Percentiles rank a stretch among this genome's conserved stretches.
phyloP scores from a whole-genome alignment of 2,888 invertebrate genomes.

The Therioaphis trifolii region DNA sequence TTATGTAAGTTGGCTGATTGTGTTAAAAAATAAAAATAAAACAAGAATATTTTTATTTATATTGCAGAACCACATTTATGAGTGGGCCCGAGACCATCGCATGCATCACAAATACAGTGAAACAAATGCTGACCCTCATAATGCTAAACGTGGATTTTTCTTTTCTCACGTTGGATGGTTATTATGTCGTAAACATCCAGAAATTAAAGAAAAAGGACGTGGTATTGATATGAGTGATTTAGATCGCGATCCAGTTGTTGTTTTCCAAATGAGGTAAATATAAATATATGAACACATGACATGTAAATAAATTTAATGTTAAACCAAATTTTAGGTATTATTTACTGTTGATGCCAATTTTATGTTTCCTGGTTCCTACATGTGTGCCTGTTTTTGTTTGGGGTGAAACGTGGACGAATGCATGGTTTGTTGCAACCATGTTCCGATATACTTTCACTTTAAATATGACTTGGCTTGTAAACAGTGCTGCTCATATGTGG shows the following conservation, averaged over 20 bases:
- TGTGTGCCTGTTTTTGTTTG: slow-evolving; percentile 80
- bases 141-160: slow-evolving; percentile 92
- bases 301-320: neutral
- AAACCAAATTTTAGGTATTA: slow-evolving; percentile 80
- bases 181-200: slow-evolving; percentile 88
- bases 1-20: too few relatives aligned
- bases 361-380: slow-evolving; percentile 84
- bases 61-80: slow-evolving; percentile 67
- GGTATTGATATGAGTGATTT: slow-evolving; percentile 87
- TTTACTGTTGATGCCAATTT: slow-evolving; percentile 77
- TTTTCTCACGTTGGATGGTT: slow-evolving; percentile 97
- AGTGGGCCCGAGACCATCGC: slow-evolving; percentile 72
- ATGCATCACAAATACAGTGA: slow-evolving; percentile 94
- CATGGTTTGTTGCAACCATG: slow-evolving; percentile 78
- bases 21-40: too few relatives aligned
- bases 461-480: slow-evolving; percentile 91
- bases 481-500: slow-evolving; percentile 88
- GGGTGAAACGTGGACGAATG: slow-evolving; percentile 78
- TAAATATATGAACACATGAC: neutral
- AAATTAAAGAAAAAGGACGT: slow-evolving; percentile 87
- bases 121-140: slow-evolving; percentile 94
- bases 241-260: slow-evolving; percentile 82
- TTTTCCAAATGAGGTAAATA: slow-evolving; percentile 87
- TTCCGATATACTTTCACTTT: slow-evolving; percentile 84
- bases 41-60: neutral